Conservation (phyloP, 2,888 invertebrate species). For the Macaria notata region DNA sequence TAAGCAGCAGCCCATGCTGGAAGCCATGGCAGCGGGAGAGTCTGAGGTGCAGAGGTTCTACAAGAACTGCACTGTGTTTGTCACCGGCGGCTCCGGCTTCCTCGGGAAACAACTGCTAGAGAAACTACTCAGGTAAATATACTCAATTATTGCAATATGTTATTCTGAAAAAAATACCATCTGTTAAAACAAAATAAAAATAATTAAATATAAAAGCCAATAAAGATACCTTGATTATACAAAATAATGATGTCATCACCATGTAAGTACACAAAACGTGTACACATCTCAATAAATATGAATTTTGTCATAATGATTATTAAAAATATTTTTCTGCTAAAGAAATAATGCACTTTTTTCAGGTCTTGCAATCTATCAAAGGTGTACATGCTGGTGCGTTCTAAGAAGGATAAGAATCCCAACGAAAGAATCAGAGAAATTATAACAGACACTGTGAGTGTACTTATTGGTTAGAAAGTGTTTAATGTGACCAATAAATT, state of each 20-base stretch:
- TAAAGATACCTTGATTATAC: no score
- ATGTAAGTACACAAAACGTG: no score
- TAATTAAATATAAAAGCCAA: no score
- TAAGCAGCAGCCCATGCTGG: constrained; percentile 5
- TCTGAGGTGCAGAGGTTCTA: constrained; percentile 35
- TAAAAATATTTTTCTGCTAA: no score
- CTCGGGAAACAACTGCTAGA: constrained; percentile 95
- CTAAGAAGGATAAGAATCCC: constrained; percentile 2
- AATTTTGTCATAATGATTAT: no score
- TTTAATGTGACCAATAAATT: no score
- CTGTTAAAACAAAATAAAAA: no score
- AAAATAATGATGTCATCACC: no score
- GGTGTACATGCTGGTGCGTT: constrained; percentile 3
- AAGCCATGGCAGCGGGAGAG: constrained; percentile 5
- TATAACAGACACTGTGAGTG: constrained; percentile 10
- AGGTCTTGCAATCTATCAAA: constrained; percentile 1
- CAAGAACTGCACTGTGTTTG: constrained; percentile 73
- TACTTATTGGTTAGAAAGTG: neutral
- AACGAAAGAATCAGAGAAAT: constrained; percentile 7
- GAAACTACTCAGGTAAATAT: constrained; percentile 80
- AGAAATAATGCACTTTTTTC: no score
- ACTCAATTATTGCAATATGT: no score
- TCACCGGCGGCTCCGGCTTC: constrained; percentile 95
- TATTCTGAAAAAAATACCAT: no score
- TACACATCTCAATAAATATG: no score